Evolutionary conservation across 2,888 invertebrate species (phyloP).

Genomic region (Caenorhabditis wallacei): DNA sequence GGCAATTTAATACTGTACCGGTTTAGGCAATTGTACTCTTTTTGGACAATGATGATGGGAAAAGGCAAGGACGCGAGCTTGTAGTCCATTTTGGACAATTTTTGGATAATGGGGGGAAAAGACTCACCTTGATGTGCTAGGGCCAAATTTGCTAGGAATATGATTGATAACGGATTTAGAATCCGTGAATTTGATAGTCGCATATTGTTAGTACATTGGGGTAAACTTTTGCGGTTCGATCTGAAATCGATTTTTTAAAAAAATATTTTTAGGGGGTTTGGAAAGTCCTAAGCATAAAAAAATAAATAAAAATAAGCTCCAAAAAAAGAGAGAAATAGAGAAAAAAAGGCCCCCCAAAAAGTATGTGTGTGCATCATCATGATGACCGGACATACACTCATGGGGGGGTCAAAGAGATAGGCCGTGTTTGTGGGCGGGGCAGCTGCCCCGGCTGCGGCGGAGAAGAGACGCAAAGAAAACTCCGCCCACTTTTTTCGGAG

Average conservation of each 20-base stretch:
- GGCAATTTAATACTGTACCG: conserved; percentile 20
- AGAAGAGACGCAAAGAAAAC: conserved; percentile 7
- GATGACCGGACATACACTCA: not conserved
- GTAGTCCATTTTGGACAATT: not conserved
- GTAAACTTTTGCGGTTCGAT: no score
- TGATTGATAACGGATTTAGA: conserved; percentile 26
- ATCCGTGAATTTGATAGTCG: conserved; percentile 47
- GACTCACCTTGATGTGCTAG: conserved; percentile 48
- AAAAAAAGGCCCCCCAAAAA: not conserved
- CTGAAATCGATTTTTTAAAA: conserved; percentile 42
- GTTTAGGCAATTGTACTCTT: no score
- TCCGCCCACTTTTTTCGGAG: conserved; percentile 19
- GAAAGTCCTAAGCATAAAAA: not conserved
- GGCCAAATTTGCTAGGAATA: not conserved
- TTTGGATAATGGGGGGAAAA: no score
- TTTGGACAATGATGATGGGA: no score
- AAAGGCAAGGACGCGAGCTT: conserved; percentile 8
- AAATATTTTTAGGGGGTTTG: not conserved
- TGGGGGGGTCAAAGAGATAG: conserved; percentile 55
- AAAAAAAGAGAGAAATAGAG: not conserved
- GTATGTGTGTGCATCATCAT: not conserved
- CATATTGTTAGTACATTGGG: conserved; percentile 44
- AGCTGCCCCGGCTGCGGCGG: conserved; percentile 7
- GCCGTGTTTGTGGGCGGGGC: conserved; percentile 42
- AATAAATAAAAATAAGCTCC: not conserved